Evolutionary conservation across 2,113 vertebrate genomes (phyloP).

Genomic region (Notothenia rossii): DNA sequence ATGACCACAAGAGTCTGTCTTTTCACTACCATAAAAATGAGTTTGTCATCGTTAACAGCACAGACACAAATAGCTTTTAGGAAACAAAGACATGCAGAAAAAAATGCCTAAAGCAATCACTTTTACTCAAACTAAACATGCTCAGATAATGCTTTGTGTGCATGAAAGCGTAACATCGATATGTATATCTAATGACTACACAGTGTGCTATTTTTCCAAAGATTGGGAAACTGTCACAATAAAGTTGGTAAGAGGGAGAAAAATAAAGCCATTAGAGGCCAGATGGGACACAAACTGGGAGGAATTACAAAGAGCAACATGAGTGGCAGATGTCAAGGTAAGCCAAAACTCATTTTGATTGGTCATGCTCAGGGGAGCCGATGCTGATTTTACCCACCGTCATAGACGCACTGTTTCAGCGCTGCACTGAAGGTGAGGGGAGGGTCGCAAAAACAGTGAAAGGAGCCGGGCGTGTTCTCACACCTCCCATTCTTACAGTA

Average conservation of each 20-base stretch:
- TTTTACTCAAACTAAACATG: slow-evolving; percentile 6
- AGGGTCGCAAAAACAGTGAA: slow-evolving; percentile 90
- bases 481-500: slow-evolving; percentile 92
- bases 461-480: slow-evolving; percentile 91
- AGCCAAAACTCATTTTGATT: slow-evolving; percentile 65
- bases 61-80: neutral
- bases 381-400: slow-evolving; percentile 85
- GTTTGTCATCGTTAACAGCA: neutral
- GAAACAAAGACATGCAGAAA: slow-evolving; percentile 22
- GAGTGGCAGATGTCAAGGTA: slow-evolving; percentile 61
- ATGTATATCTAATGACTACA: neutral
- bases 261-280: slow-evolving; percentile 46
- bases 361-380: slow-evolving; percentile 66
- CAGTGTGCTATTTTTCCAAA: slow-evolving; percentile 6
- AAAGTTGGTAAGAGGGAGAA: slow-evolving; percentile 40
- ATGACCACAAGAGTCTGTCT: neutral
- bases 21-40: slow-evolving; percentile 14
- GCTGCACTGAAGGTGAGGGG: slow-evolving; percentile 89
- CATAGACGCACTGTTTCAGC: slow-evolving; percentile 88
- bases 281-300: slow-evolving; percentile 52
- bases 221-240: slow-evolving; percentile 22
- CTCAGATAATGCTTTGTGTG: slow-evolving; percentile 12
- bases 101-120: neutral
- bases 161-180: neutral
- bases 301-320: slow-evolving; percentile 60